Evolutionary conservation across 2,888 invertebrate genomes (phyloP), one percentile per base, ranked within the genome.

Genomic region (Bimastos eiseni): DNA sequence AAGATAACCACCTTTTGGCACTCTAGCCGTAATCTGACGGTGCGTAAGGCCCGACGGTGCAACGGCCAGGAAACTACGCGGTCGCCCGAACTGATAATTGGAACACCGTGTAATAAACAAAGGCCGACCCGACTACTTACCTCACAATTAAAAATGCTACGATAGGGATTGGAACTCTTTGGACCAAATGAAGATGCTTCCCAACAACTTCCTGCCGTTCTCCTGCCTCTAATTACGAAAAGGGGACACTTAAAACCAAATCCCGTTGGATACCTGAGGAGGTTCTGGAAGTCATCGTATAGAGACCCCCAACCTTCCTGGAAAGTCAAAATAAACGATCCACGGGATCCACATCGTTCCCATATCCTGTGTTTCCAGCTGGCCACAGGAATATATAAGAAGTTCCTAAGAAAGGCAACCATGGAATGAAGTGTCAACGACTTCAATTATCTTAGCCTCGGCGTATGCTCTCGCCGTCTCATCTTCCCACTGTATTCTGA

Each of bases 1-100:
- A 70, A 70, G 70, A 70, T 70, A 70, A 70, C 70, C 70, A 70
- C 70, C 70, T 70, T 70, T 70, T 70, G 70, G 70, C 70, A 70
- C 70, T 70, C 30, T 30, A 70, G 70, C 70, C 70, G n/a, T 70
- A 70, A 70, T 70, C 70, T 70, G 70, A 70, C 30, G 70, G 30
- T 17, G n/a, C 70, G 70, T n/a, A 30, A 70, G 30, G 30, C 70
- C 17, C 30, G n/a, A 11, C 17, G 44, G 44, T 13, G 44, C 19
- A 3, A 11, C 55, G 24, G 30, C 55, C 24, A 55, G n/a, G 30
- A 70, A 70, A 70, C 70, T n/a, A n/a, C 70, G n/a, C n/a, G n/a
- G 24, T 49, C 70, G 70, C n/a, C 49, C 3, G 3, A 8, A n/a
- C 30, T 17, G 70, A 70, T 70, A 70, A 70, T 70, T 70, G 70